Evolutionary conservation across 2,113 vertebrate species (phyloP), one percentile per base, ranked within the genome.

Genomic region (Hypanus sabinus): DNA sequence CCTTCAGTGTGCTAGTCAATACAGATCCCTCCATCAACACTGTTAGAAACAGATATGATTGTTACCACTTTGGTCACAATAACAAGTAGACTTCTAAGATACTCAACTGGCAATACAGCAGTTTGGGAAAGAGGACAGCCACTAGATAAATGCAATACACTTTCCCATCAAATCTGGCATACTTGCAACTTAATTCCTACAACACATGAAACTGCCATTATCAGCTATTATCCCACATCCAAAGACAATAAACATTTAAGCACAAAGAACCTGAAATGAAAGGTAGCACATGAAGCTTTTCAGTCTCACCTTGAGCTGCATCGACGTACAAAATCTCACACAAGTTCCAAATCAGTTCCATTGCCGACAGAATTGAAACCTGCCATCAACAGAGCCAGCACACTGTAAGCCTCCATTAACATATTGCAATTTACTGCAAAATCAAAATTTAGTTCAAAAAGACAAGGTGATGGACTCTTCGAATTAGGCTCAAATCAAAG

Each of bases 311-410:
- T 95, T 97, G 96, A 94, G 98, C 98, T 83, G 98, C 97, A 94
- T 99, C 99, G 30, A 99, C 98, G 95, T 99, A 99, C 68, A 99
- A 97, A 94, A 99, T 98, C 96, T 99, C 98, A 96, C 98, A 99
- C 14, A 99, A 97, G 95, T 99, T 99, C 99, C 99, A 99, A 95
- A 99, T 99, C 94, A 99, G 97, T 95, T 99, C 99, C 94, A 98
- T 97, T 0, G 98, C 98, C 94, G 99, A 97, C 87, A 99, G 97
- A 96, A 99, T 98, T 18, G 98, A 98, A 85, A 99, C 96, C 99
- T 99, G 94, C 0, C 73, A 65, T 46, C 46, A 16, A 73, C 71
- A 94, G 46, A 36, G 8, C 46, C 65, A 93, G 22, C 20, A 22
- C 22, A 18, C 30, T 33, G 85, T 90, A 65, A 90, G 0, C 60